Base-by-base conservation (phyloP, 2,888 invertebrate species). In the Junonia oenone region DNA sequence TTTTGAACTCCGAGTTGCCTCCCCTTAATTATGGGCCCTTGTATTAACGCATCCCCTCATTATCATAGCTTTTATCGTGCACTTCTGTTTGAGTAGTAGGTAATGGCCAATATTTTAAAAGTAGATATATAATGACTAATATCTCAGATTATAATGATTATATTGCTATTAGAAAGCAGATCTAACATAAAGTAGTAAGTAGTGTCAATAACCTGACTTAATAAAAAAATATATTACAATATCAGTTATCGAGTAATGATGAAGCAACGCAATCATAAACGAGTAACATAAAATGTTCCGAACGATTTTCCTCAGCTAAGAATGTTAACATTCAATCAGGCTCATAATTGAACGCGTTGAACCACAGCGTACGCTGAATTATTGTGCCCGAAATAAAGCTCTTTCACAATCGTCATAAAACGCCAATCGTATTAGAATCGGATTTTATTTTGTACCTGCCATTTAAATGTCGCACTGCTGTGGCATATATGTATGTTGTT, bases 281-380 rank as follows among this genome's bases (percentile, higher is more conserved):
- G 40, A 46, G 19, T 31, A 11, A 55, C 46, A 50, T 31, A 27
- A 55, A 52, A 47, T 6, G 46, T 22, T 49, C 33, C 33, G 14
- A 35, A 13, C 19, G 14, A 26, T 52, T 55, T 51, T 45, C 48
- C 27, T 50, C n/a, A 13, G 22, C 47, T 56, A 43, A 55, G 40
- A 40, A 56, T 49, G 59, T 57, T 58, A 58, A 63, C 60, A 58
- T 50, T 57, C 58, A 58, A 56, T 52, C 57, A 55, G 43, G 57
- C 31, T 64, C 62, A 64, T 64, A 64, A 67, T 59, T 65, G 61
- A 55, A 56, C 58, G 59, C 56, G 63, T 61, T 53, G 56, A 55
- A 56, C 55, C 59, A 40, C 56, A 45, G 8, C 53, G 56, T 35
- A 46, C 38, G 43, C 51, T 56, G 49, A 55, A 55, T 55, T 49